Evolutionary conservation across 2,797 vertebrate species (phyloP), one percentile per base, ranked within the genome.

Genomic region (Lutjanus campechanus): DNA sequence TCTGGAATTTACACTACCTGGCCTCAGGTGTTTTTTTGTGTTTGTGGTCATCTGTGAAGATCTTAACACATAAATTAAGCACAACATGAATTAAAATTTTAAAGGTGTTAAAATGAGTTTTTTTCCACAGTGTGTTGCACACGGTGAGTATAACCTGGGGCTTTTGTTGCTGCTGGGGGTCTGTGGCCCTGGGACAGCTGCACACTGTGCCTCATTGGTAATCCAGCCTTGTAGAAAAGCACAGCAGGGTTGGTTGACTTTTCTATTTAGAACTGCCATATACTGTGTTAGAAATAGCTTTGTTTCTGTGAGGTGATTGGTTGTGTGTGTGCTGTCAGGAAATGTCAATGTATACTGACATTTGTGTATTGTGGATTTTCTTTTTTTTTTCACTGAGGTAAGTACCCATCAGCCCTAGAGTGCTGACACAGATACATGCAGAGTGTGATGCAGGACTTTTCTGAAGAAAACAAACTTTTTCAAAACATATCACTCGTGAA

Each of bases 381-480:
- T 46, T 29, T 25, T 54, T 50, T 29, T 70, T 77, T 73, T 47
- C 19, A 63, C 54, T 8, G 46, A 70, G 65, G 60, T 58, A 20
- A 41, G 29, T 29, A 20, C 47, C 16, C 11, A 11, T 11, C 11
- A 59, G 56, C 17, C 20, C 17, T 0, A 10, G 22, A 61, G 40
- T 55, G 56, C 19, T 29, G 25, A 74, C 53, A 51, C 46, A 74
- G 54, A 74, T 22, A 2, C 25, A 67, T 22, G 8, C 15, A 73
- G 46, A 83, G 73, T 66, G n/a, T 60, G 16, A 83, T 75, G 36
- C 43, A 53, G 25, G 64, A n/a, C 10, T 64, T 62, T 68, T 61
- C 17, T 12, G 43, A 67, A 59, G 63, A 56, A 5, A 66, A 50
- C 17, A 43, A 75, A 71, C 20, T 63, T 77, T 74, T 59, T 41